Evolutionary conservation across 2,113 vertebrate genomes (phyloP), one percentile per base, ranked within the genome.

Genomic region (Saguinus imperator): DNA sequence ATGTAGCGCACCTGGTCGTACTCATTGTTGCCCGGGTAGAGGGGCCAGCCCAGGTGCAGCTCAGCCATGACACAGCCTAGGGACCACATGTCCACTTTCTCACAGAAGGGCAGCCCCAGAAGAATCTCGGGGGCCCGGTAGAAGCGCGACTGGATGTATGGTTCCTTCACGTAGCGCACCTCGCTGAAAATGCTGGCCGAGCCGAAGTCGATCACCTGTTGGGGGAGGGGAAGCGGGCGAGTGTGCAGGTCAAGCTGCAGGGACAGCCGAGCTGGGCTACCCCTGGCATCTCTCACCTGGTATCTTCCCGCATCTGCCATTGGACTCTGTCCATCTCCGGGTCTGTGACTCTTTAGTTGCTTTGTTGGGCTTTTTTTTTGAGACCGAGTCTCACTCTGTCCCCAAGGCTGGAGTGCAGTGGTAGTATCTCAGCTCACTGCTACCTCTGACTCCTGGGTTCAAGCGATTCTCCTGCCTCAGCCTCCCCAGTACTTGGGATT

Each of bases 71-170:
- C 94, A 0, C 99, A 99, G 10, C 99, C 99, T 94, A 99, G 77
- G 0, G 99, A 99, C 99, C 99, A 99, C 73, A 99, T 32, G 0
- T 99, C 99, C 85, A 99, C 98, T 92, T 98, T 99, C 96, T 99
- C 98, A 0, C 98, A 98, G 98, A 99, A 99, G 3, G 99, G 99
- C 86, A 99, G 58, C 5, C 99, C 99, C 82, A 99, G 72, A n/a
- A 99, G 92, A 29, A 99, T 98, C 97, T 99, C 98, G 0, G 99
- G 99, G 1, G 99, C 98, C 76, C 98, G 95, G 93, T 99, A 99
- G 97, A 99, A 99, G 29, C 98, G 98, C 6, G 99, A 98, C 85
- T 99, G 99, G 95, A 99, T 99, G 87, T 99, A 99, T 0, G 99
- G 98, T 43, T 99, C 98, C 87, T 98, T 98, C 32, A 99, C 72